Base-by-base conservation (phyloP, 2,888 invertebrate genomes). In the Halictus ligatus region DNA sequence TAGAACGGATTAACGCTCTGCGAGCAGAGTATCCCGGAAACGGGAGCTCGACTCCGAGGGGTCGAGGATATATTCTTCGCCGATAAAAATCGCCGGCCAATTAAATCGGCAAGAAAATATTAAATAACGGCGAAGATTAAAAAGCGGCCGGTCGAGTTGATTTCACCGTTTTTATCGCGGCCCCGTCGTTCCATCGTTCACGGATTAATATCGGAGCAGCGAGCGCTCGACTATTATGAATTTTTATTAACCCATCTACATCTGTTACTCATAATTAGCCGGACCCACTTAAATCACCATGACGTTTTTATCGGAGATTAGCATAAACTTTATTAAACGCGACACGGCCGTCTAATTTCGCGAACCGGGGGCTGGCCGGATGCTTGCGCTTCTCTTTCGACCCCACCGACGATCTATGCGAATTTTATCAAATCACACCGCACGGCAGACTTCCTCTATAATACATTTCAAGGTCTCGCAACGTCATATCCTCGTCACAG, bases 201-300 rank as follows among this genome's bases (percentile, higher is more conserved):
- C 76, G 84, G 85, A 85, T 85, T 85, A 85, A 83, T 85, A 85
- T 83, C 85, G 79, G 67, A 58, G 54, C 75, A 50, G 76, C 71
- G 85, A 50, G 73, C 69, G 83, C 76, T 76, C 46, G 80, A 85
- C 84, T 80, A 79, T 79, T 83, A 85, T 85, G 85, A 85, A 85
- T 85, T 85, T 85, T 85, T 85, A 85, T 85, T 85, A 85, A 85
- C 85, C 85, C 84, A 85, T 85, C 85, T 83, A 83, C 85, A 85
- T 85, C 84, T 83, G 84, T 85, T 85, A 85, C 84, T 85, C 85
- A 83, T 85, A 85, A 85, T 85, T 85, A 85, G 85, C 58, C 83
- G 78, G 72, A 35, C 69, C 50, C 79, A 73, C 73, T 83, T 83
- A 85, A 85, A 85, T 85, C 84, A 85, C 48, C 69, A 74, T 48